Evolutionary conservation across 2,797 vertebrate species (phyloP).

Genomic region (Crenuchus spilurus): DNA sequence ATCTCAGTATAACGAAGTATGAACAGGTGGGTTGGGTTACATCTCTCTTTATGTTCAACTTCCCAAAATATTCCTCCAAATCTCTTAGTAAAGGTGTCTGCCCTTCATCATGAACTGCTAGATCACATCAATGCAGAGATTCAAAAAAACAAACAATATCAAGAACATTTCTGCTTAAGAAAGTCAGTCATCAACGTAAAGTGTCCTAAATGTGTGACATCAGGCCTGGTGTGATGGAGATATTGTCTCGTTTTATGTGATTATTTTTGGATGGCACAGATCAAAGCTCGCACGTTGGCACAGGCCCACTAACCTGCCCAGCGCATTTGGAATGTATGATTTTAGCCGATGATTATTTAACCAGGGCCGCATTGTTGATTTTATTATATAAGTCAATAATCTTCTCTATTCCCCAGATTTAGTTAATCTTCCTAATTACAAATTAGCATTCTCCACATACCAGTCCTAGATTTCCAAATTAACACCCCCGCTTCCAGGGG

Average conservation of each 20-base stretch:
- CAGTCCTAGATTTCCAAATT: slow-evolving; percentile 83
- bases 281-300: slow-evolving; percentile 50
- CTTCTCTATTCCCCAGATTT: slow-evolving; percentile 82
- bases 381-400: slow-evolving; percentile 84
- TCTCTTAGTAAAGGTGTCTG: neutral
- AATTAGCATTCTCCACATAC: slow-evolving; percentile 82
- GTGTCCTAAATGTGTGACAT: slow-evolving; percentile 34
- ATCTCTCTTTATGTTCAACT: no score
- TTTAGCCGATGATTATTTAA: slow-evolving; percentile 74
- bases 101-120: neutral
- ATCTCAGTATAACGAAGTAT: no score
- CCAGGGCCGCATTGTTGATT: slow-evolving; percentile 74
- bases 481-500: slow-evolving; percentile 77
- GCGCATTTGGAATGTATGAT: slow-evolving; percentile 59
- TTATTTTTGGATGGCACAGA: slow-evolving; percentile 52
- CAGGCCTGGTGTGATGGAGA: slow-evolving; percentile 34
- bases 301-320: slow-evolving; percentile 46
- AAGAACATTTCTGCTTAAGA: no score
- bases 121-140: neutral
- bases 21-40: no score
- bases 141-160: no score
- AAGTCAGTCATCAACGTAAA: no score
- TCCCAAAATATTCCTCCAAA: neutral
- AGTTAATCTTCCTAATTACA: slow-evolving; percentile 86
- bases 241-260: slow-evolving; percentile 50